phyloP scores from a whole-genome alignment of 1,140 invertebrate species.

The Drosophila asahinai region DNA sequence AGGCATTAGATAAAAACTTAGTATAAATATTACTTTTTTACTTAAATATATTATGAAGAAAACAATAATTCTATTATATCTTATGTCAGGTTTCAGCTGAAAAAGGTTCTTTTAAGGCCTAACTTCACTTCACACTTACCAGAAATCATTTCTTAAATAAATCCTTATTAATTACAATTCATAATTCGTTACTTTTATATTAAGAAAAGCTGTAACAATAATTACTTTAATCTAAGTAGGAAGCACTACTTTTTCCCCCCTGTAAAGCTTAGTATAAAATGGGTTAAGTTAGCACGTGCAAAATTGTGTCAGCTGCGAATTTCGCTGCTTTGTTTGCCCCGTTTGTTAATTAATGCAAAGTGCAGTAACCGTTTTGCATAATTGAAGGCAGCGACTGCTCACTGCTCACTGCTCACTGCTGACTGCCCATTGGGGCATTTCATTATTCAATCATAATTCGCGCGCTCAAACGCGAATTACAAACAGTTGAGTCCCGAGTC shows the following conservation, averaged over 20 bases:
- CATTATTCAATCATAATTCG: slow-evolving; percentile 83
- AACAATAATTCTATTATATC: no score
- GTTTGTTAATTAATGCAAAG: slow-evolving; percentile 79
- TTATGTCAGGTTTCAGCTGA: no score
- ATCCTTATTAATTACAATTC: no score
- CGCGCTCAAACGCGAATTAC: slow-evolving; percentile 73
- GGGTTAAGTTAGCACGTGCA: slow-evolving; percentile 50
- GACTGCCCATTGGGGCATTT: slow-evolving; percentile 60
- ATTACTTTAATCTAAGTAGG: slow-evolving; percentile 24
- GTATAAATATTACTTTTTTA: no score
- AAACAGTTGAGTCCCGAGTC: slow-evolving; percentile 44
- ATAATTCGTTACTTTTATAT: no score
- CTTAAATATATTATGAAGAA: no score
- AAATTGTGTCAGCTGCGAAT: slow-evolving; percentile 55
- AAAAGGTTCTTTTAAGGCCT: no score
- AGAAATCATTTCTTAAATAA: no score
- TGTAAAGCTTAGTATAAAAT: slow-evolving; percentile 5
- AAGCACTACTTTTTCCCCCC: neutral
- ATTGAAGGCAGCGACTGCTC: slow-evolving; percentile 60
- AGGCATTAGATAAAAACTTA: no score
- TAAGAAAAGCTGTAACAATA: neutral
- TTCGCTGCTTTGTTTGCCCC: slow-evolving; percentile 42
- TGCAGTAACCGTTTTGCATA: slow-evolving; percentile 81
- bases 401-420: slow-evolving; percentile 38
- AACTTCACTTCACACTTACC: no score